Percentiles rank a stretch among this genome's conserved stretches.
Conservation (phyloP, 2,888 invertebrate species). For the Brenthis hecate region DNA sequence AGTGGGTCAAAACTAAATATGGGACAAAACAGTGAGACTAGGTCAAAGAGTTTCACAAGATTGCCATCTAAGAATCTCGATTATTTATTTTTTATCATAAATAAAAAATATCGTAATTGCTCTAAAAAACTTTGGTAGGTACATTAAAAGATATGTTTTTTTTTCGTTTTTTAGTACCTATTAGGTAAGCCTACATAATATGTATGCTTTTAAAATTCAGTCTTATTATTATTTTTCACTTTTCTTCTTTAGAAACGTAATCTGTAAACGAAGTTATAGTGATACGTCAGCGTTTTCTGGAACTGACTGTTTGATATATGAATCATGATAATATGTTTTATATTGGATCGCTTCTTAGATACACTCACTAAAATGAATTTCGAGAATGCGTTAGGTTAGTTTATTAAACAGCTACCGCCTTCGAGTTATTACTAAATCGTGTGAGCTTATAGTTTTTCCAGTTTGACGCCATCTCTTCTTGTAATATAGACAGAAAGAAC, state of each 20-base stretch:
- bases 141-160: no score
- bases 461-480: no score
- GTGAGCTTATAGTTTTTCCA: no score
- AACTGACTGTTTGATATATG: conserved; percentile 2
- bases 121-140: no score
- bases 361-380: conserved; percentile 12
- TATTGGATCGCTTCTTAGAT: conserved; percentile 12
- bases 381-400: not conserved
- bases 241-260: not conserved
- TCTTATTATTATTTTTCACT: not conserved
- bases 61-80: conserved; percentile 6
- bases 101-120: not conserved
- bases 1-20: conserved; percentile 53
- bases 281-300: conserved; percentile 19
- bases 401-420: no score
- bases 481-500: no score
- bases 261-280: not conserved
- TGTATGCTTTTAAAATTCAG: not conserved
- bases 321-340: conserved; percentile 22
- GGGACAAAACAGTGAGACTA: conserved; percentile 50
- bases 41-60: conserved; percentile 55
- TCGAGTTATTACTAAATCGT: no score
- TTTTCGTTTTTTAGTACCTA: not conserved
- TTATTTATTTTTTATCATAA: not conserved
- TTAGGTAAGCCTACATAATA: not conserved